Conservation (phyloP, 2,888 invertebrate genomes). For the Prenolepis imparis region DNA sequence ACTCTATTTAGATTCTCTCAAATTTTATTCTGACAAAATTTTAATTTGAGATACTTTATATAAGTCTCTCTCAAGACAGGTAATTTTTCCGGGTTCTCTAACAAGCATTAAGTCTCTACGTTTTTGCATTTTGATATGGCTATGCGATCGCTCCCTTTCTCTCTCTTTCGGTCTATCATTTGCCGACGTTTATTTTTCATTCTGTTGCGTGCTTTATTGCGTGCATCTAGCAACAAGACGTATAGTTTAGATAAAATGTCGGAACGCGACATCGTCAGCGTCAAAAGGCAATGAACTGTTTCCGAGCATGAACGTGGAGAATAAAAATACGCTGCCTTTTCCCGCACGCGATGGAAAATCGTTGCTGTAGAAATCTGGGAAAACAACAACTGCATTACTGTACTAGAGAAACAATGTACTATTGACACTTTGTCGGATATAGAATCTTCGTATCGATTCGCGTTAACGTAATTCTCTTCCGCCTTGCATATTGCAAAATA, state of each 20-base stretch:
- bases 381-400: constrained; percentile 54
- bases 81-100: neutral
- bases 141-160: neutral
- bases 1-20: neutral
- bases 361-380: constrained; percentile 70
- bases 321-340: constrained; percentile 56
- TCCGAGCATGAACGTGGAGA: constrained; percentile 64
- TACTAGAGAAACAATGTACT: constrained; percentile 18
- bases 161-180: constrained; percentile 35
- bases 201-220: constrained; percentile 60
- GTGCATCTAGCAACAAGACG: constrained; percentile 43
- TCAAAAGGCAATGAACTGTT: constrained; percentile 65
- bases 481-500: neutral
- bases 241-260: constrained; percentile 64
- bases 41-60: neutral
- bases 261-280: constrained; percentile 59
- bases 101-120: neutral
- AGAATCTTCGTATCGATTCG: constrained; percentile 50
- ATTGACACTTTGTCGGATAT: constrained; percentile 28
- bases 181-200: constrained; percentile 46
- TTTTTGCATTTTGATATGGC: neutral
- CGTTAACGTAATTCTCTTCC: constrained; percentile 16
- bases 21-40: neutral
- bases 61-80: neutral
- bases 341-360: constrained; percentile 72